Conservation (phyloP, 2,797 vertebrate species). For the Pristis pectinata region DNA sequence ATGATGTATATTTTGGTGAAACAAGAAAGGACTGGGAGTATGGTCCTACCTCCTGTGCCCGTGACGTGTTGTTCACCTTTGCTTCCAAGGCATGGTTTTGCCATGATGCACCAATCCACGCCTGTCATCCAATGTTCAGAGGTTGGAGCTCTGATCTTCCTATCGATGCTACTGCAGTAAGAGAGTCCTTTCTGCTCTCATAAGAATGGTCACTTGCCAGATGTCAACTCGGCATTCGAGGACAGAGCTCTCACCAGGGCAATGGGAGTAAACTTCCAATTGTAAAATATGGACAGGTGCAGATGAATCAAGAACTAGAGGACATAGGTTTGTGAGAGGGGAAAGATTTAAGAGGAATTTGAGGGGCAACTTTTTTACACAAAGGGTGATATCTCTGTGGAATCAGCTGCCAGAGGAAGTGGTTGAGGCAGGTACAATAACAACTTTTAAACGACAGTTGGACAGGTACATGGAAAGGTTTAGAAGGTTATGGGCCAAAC, state of each 20-base stretch:
- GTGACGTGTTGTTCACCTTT: background rate
- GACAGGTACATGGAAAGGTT: too few relatives aligned
- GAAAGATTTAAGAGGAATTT: too few relatives aligned
- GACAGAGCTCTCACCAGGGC: background rate
- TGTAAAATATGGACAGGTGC: background rate
- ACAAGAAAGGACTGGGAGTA: background rate
- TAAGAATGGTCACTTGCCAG: background rate
- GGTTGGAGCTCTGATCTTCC: background rate
- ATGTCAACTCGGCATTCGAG: background rate
- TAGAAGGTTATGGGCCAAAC: too few relatives aligned
- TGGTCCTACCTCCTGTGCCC: background rate
- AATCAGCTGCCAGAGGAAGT: too few relatives aligned
- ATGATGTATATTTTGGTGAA: background rate
- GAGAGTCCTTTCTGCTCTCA: background rate
- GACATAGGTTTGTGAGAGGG: too few relatives aligned
- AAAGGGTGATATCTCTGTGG: too few relatives aligned
- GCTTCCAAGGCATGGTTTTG: background rate
- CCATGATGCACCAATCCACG: too few relatives aligned
- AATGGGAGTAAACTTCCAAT: background rate
- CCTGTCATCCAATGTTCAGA: background rate
- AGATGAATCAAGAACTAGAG: background rate
- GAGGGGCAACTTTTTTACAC: too few relatives aligned
- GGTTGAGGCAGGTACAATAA: too few relatives aligned
- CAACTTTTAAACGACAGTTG: too few relatives aligned
- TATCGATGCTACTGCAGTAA: too few relatives aligned